Conservation (phyloP, 2,888 invertebrate species). For the Chrysolina haemoptera region DNA sequence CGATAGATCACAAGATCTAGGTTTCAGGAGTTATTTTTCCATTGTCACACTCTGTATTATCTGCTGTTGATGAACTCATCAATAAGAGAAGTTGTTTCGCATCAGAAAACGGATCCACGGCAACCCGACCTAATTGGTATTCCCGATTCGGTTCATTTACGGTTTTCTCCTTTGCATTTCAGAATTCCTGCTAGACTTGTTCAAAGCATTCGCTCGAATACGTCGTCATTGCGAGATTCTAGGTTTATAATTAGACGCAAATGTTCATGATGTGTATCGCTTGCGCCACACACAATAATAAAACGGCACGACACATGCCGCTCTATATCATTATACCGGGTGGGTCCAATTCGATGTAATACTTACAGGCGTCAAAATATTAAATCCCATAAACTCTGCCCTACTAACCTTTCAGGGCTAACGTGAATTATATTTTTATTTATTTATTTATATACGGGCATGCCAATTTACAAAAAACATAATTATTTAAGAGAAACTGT, state of each 20-base stretch:
- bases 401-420: too few species aligned
- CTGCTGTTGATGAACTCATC: neutral
- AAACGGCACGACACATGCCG: constrained; percentile 44
- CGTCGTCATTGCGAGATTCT: constrained; percentile 40
- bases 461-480: too few species aligned
- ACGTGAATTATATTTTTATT: too few species aligned
- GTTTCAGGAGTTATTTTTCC: too few species aligned
- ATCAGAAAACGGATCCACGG: constrained; percentile 11
- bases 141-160: constrained; percentile 24
- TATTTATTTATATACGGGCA: too few species aligned
- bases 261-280: constrained; percentile 48
- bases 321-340: constrained; percentile 30
- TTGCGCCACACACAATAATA: constrained; percentile 49
- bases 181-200: constrained; percentile 41
- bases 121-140: constrained; percentile 18
- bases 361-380: neutral
- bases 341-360: neutral
- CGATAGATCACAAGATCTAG: too few species aligned
- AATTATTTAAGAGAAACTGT: too few species aligned
- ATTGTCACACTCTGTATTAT: too few species aligned
- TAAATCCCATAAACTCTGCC: too few species aligned
- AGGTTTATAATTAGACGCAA: constrained; percentile 51
- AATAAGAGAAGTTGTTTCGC: neutral
- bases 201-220: constrained; percentile 41
- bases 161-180: constrained; percentile 30